phyloP scores from a whole-genome alignment of 2,797 vertebrate species.

The Sphenodon punctatus region DNA sequence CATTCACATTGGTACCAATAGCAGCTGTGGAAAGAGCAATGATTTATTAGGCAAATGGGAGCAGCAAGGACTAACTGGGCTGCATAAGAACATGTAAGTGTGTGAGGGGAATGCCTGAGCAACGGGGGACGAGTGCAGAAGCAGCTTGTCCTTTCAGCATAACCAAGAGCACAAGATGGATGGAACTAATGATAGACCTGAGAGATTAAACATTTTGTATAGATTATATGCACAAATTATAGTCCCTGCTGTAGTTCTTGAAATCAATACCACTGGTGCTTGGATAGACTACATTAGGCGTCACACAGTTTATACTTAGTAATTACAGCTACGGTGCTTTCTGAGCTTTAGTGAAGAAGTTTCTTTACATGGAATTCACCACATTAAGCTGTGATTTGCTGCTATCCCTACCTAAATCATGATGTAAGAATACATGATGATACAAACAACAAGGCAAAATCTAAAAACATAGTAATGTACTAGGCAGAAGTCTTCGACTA shows the following conservation, averaged over 20 bases:
- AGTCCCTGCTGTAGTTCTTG: neutral
- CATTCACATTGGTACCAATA: constrained; percentile 46
- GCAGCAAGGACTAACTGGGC: constrained; percentile 45
- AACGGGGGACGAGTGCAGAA: neutral
- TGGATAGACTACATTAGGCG: neutral
- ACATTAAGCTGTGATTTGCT: neutral
- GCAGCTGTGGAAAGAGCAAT: constrained; percentile 48
- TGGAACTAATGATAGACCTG: constrained; percentile 17
- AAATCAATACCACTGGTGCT: neutral
- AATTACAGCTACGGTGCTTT: neutral
- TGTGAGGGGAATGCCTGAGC: constrained; percentile 48
- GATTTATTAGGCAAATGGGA: constrained; percentile 63
- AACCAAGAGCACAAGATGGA: constrained; percentile 1
- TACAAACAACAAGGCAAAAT: no score
- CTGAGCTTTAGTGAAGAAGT: neutral
- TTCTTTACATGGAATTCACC: neutral
- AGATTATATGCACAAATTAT: neutral
- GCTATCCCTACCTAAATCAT: no score
- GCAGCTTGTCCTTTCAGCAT: neutral
- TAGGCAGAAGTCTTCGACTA: no score
- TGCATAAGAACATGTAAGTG: neutral
- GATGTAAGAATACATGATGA: no score
- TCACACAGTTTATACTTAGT: neutral
- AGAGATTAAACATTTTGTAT: neutral
- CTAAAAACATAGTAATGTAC: no score